Evolutionary conservation across 2,797 vertebrate species (phyloP).

Genomic region (Pachyuromys duprasi): DNA sequence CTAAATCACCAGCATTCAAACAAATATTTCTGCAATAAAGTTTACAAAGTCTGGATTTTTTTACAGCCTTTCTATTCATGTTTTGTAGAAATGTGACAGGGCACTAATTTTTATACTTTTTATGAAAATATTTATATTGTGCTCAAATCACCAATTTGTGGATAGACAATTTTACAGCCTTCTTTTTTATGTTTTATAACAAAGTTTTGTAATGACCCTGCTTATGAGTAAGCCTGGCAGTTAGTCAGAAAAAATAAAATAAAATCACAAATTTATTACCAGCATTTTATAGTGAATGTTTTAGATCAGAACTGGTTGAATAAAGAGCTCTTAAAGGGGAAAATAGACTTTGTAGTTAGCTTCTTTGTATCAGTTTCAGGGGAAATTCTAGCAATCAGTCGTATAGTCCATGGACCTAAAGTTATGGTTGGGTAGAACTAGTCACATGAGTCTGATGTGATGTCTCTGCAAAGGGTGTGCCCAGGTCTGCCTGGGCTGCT

Average conservation of each 20-base stretch:
- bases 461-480: conserved; percentile 14
- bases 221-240: conserved; percentile 54
- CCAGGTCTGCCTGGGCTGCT: background rate
- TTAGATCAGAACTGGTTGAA: conserved; percentile 42
- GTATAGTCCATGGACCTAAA: background rate
- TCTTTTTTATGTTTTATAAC: conserved; percentile 67
- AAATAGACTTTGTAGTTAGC: background rate
- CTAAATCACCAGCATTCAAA: conserved; percentile 87
- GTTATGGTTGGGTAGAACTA: background rate
- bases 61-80: conserved; percentile 83
- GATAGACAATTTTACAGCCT: conserved; percentile 60
- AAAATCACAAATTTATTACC: background rate
- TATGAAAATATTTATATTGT: conserved; percentile 85
- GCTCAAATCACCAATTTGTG: conserved; percentile 70
- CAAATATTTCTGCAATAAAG: conserved; percentile 83
- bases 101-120: conserved; percentile 88
- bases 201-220: conserved; percentile 48
- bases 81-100: conserved; percentile 85
- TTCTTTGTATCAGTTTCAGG: conserved; percentile 16
- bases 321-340: conserved; percentile 29
- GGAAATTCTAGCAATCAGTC: conserved; percentile 15
- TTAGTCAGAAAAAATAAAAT: background rate
- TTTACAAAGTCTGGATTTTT: conserved; percentile 76
- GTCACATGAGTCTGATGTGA: conserved; percentile 7
- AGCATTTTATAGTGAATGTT: conserved; percentile 5